Conservation (phyloP, 2,888 invertebrate genomes). For the Stenichneumon culpator region DNA sequence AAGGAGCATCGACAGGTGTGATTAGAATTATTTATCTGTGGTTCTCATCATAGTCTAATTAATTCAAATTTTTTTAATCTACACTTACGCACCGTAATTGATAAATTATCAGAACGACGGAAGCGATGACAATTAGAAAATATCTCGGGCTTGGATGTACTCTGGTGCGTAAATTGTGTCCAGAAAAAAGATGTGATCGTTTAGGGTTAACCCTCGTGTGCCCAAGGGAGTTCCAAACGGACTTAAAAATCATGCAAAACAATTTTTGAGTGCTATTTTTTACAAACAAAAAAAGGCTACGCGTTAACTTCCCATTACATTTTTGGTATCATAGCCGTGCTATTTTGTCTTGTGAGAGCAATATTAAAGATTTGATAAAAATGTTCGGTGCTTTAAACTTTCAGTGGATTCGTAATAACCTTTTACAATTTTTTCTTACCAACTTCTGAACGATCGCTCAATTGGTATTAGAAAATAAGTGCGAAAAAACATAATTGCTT, state of each 20-base stretch:
- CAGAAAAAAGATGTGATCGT: slow-evolving; percentile 6
- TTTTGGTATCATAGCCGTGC: too few species aligned
- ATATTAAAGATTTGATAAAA: too few species aligned
- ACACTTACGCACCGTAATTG: not conserved
- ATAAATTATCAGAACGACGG: not conserved
- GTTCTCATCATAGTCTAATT: slow-evolving; percentile 45
- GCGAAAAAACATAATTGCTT: not conserved
- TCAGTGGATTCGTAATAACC: too few species aligned
- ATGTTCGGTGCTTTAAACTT: too few species aligned
- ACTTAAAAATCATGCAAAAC: not conserved
- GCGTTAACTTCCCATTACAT: too few species aligned
- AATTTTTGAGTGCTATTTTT: not conserved
- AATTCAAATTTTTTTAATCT: not conserved
- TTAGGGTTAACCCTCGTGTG: slow-evolving; percentile 7
- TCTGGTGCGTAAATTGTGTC: not conserved
- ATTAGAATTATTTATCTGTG: slow-evolving; percentile 59
- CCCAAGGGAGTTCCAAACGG: not conserved
- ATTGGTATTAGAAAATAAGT: not conserved
- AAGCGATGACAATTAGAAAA: not conserved
- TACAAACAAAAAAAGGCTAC: too few species aligned
- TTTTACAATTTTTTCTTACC: too few species aligned
- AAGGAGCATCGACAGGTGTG: slow-evolving; percentile 68
- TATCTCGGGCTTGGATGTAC: not conserved
- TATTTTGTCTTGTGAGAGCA: too few species aligned
- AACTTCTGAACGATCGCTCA: not conserved